A percentile compares a stretch with the other conserved stretches of the same genome.
Evolutionary conservation across 2,888 invertebrate genomes (phyloP).

Genomic region (Proisotoma minuta): DNA sequence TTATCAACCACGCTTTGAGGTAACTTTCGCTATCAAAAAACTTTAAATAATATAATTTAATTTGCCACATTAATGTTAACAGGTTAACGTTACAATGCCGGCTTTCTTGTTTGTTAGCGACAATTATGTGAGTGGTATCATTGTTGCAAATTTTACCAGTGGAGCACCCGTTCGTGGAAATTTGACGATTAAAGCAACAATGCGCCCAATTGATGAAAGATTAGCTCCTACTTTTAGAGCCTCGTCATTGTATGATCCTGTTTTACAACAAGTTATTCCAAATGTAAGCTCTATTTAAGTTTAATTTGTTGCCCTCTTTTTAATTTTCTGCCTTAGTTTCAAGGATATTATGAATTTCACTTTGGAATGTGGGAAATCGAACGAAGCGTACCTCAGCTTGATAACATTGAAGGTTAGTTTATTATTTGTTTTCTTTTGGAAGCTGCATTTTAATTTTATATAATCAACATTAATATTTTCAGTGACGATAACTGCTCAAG

Average conservation of each 20-base stretch:
- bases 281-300: background rate
- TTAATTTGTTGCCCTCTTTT: background rate
- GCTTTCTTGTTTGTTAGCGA: constrained; percentile 88
- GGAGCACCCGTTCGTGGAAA: constrained; percentile 87
- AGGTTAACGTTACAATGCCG: constrained; percentile 89
- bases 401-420: constrained; percentile 78
- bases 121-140: constrained; percentile 72
- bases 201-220: constrained; percentile 59
- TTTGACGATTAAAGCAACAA: constrained; percentile 74
- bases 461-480: too few relatives aligned
- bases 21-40: constrained; percentile 48
- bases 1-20: constrained; percentile 89
- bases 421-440: too few relatives aligned
- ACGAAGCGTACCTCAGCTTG: constrained; percentile 59
- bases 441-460: too few relatives aligned
- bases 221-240: constrained; percentile 4
- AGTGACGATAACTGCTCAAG: constrained; percentile 76
- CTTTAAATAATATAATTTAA: background rate
- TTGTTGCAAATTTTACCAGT: constrained; percentile 93
- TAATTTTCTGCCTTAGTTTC: constrained; percentile 59
- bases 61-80: constrained; percentile 1
- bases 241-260: background rate
- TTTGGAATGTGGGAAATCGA: constrained; percentile 78
- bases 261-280: constrained; percentile 7
- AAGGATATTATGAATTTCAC: constrained; percentile 79